Percentiles rank a stretch among this genome's conserved stretches.
phyloP scores from a whole-genome alignment of 2,888 invertebrate genomes.

The Biston betularia region DNA sequence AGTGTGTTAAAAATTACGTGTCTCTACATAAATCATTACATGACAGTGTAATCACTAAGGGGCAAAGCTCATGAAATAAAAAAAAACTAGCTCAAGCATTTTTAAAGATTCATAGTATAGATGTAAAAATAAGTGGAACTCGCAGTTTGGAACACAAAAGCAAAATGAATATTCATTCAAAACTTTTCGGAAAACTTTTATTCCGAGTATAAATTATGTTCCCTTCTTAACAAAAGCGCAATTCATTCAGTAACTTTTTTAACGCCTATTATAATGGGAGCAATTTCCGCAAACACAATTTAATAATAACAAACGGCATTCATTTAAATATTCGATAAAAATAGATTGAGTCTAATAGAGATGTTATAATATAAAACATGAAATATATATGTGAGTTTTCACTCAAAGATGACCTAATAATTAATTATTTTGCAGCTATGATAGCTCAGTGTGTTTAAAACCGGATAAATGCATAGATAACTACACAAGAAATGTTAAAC shows the following conservation, averaged over 20 bases:
- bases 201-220: neutral
- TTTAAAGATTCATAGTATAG: no score
- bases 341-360: neutral
- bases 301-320: conserved; percentile 54
- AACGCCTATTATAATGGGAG: conserved; percentile 42
- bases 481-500: no score
- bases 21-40: no score
- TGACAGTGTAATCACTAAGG: no score
- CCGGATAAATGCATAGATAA: no score
- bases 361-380: neutral
- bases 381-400: neutral
- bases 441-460: neutral
- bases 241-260: conserved; percentile 39
- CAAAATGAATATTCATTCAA: no score
- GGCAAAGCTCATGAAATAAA: no score
- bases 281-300: conserved; percentile 52
- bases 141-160: no score
- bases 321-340: conserved; percentile 50
- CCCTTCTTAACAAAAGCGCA: conserved; percentile 8
- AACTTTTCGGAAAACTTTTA: neutral
- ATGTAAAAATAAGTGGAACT: no score
- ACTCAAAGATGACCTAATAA: neutral
- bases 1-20: no score
- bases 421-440: no score
- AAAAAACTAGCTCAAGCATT: no score